Evolutionary conservation across 1,140 invertebrate species (phyloP).

Genomic region (Tachypleus tridentatus): DNA sequence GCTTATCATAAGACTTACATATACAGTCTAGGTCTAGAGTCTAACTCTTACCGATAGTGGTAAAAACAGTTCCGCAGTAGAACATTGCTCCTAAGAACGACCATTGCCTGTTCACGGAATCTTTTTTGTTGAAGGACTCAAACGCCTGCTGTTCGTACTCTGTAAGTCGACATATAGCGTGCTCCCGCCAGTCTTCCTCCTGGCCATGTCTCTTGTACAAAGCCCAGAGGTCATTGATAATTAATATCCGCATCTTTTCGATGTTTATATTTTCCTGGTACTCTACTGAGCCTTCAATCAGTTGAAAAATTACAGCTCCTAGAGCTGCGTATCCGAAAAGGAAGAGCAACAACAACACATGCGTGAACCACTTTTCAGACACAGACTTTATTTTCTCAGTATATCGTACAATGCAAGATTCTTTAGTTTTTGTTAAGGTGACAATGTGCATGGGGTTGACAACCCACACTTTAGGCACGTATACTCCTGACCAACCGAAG

Average conservation of each 20-base stretch:
- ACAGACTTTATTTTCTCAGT: slow-evolving; percentile 40
- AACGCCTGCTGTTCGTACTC: slow-evolving; percentile 79
- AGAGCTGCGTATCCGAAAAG: slow-evolving; percentile 60
- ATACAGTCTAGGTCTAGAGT: too few relatives aligned
- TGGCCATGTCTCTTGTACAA: slow-evolving; percentile 66
- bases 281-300: slow-evolving; percentile 45
- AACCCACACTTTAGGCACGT: slow-evolving; percentile 1
- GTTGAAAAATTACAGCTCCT: slow-evolving; percentile 60
- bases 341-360: slow-evolving; percentile 65
- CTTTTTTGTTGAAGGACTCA: slow-evolving; percentile 65
- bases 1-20: too few relatives aligned
- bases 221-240: slow-evolving; percentile 30
- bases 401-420: slow-evolving; percentile 20
- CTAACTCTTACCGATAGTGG: slow-evolving; percentile 68
- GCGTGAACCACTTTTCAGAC: slow-evolving; percentile 74
- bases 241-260: slow-evolving; percentile 6
- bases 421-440: slow-evolving; percentile 22
- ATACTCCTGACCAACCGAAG: too few relatives aligned
- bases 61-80: slow-evolving; percentile 80
- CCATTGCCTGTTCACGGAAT: slow-evolving; percentile 68
- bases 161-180: slow-evolving; percentile 61
- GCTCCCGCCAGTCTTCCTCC: slow-evolving; percentile 76
- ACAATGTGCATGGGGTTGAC: slow-evolving; percentile 29
- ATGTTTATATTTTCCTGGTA: slow-evolving; percentile 16
- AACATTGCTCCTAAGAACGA: slow-evolving; percentile 84